Evolutionary conservation across 2,888 invertebrate species (phyloP).

Genomic region (Arge pagana): DNA sequence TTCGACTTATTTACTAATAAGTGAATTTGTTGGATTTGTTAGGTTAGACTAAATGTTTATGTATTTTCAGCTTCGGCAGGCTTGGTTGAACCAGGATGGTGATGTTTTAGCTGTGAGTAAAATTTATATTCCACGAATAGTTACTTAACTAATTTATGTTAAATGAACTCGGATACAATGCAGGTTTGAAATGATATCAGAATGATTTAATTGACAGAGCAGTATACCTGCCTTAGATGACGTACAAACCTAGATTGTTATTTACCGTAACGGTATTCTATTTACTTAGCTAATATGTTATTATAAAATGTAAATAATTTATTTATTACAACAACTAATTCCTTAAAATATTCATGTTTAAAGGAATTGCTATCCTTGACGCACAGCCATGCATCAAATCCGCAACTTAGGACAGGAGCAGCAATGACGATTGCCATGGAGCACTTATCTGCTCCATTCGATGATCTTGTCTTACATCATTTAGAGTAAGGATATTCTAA

Average conservation of each 20-base stretch:
- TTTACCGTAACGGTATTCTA: too few relatives aligned
- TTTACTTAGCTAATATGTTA: too few relatives aligned
- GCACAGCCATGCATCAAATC: constrained; percentile 42
- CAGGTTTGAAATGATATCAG: background rate
- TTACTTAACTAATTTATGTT: too few relatives aligned
- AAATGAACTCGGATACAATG: too few relatives aligned
- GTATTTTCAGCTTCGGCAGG: constrained; percentile 45
- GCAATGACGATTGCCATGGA: constrained; percentile 48
- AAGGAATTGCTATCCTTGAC: constrained; percentile 50
- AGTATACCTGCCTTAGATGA: too few relatives aligned
- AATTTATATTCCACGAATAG: background rate
- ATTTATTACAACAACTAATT: too few relatives aligned
- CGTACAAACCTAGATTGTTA: too few relatives aligned
- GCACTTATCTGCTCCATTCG: constrained; percentile 45
- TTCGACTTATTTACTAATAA: too few relatives aligned
- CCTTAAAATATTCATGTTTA: background rate
- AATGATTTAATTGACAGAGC: background rate
- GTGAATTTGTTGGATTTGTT: too few relatives aligned
- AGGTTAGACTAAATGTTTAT: too few relatives aligned
- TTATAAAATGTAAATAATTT: too few relatives aligned
- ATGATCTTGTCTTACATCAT: constrained; percentile 49
- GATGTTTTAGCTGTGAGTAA: constrained; percentile 47
- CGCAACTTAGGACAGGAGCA: constrained; percentile 43
- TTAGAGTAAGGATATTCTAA: constrained; percentile 45
- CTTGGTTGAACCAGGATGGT: constrained; percentile 52